phyloP scores from a whole-genome alignment of 2,797 vertebrate genomes.

The Arctocebus calabarensis region DNA sequence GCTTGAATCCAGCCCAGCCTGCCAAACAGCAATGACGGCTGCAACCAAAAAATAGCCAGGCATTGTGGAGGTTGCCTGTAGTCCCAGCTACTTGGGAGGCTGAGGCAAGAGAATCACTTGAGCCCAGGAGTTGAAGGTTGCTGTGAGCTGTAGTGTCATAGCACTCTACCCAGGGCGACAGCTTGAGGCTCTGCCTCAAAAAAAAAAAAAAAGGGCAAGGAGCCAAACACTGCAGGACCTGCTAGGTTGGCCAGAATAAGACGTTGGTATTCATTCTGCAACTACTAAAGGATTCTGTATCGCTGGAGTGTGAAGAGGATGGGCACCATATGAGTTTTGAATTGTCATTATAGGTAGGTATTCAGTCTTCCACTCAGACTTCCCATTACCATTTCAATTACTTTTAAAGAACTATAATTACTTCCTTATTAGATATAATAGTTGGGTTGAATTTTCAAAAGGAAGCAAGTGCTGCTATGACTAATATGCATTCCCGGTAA shows the following conservation, averaged over 20 bases:
- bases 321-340: neutral
- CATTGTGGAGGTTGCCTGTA: too few species aligned
- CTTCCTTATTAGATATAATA: neutral
- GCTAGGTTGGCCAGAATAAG: neutral
- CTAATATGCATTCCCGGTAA: neutral
- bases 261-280: neutral
- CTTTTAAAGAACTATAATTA: conserved; percentile 3
- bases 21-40: too few species aligned
- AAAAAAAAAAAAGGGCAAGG: neutral
- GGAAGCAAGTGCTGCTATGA: neutral
- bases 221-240: neutral
- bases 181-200: too few species aligned
- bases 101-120: too few species aligned
- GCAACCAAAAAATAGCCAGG: too few species aligned
- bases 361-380: neutral
- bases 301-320: neutral
- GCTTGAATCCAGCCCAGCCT: too few species aligned
- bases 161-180: too few species aligned
- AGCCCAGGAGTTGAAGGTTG: too few species aligned
- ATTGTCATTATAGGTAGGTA: neutral
- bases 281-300: neutral
- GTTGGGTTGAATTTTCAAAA: neutral
- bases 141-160: too few species aligned
- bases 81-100: too few species aligned
- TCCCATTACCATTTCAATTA: neutral